phyloP scores from a whole-genome alignment of 2,113 vertebrate species.

The Malurus melanocephalus region DNA sequence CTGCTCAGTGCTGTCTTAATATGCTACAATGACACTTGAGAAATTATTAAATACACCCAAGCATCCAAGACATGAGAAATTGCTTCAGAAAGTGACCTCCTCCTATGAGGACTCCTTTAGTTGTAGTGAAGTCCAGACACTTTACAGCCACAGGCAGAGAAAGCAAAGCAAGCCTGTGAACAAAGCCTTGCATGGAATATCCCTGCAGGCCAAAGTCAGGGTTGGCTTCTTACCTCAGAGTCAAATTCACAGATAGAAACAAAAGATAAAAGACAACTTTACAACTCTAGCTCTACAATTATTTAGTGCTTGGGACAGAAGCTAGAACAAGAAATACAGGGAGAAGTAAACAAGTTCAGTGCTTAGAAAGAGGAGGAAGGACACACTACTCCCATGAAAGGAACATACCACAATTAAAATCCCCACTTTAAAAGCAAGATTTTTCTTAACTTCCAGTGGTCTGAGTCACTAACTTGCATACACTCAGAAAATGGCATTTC shows the following conservation, averaged over 20 bases:
- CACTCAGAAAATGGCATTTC: background rate
- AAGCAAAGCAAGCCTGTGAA: background rate
- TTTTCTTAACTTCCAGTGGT: background rate
- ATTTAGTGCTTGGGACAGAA: background rate
- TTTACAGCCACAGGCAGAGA: background rate
- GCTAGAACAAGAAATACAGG: background rate
- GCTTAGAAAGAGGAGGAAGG: background rate
- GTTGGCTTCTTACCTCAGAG: background rate
- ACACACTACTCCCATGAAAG: background rate
- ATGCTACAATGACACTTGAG: background rate
- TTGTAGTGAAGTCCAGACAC: background rate
- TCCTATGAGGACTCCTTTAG: background rate
- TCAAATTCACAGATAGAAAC: background rate
- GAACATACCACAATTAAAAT: background rate
- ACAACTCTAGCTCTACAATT: background rate
- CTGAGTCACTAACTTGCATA: rapidly evolving
- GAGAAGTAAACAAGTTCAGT: background rate
- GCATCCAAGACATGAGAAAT: background rate
- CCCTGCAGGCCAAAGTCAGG: background rate
- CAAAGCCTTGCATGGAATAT: background rate
- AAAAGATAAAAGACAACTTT: background rate
- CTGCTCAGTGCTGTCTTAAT: background rate
- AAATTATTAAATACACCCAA: background rate
- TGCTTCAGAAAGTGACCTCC: background rate
- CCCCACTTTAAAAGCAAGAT: background rate